These are phyloP conservation scores for Sitta europaea DNA, from an alignment of 2,113 vertebrate species.

Conservation along the genomic window DNA sequence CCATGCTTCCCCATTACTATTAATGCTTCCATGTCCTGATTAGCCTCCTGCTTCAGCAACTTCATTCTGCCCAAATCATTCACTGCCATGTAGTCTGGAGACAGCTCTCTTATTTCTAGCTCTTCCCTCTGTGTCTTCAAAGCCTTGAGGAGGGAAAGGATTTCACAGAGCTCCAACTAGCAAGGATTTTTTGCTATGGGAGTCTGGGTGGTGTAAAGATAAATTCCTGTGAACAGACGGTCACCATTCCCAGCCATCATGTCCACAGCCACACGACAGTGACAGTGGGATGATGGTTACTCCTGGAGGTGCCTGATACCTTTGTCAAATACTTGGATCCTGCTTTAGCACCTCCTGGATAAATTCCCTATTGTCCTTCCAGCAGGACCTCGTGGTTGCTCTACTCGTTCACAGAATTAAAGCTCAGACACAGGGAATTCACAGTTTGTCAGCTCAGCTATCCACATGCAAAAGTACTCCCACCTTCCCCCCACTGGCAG, in stretches of 20 bases:
- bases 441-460: neutral
- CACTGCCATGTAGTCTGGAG: neutral
- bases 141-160: accelerated
- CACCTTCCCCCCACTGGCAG: neutral
- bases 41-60: neutral
- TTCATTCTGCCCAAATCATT: neutral
- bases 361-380: neutral
- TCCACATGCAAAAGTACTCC: neutral
- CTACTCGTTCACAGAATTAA: neutral
- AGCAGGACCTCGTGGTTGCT: neutral
- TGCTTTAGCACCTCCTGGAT: neutral
- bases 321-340: neutral
- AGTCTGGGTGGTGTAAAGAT: neutral
- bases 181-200: neutral
- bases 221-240: neutral
- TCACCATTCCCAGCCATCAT: neutral
- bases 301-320: neutral
- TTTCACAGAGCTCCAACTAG: neutral
- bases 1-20: accelerated
- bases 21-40: neutral
- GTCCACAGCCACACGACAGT: neutral
- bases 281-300: neutral
- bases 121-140: neutral
- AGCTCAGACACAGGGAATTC: neutral
- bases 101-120: neutral